Conservation (phyloP, 2,888 invertebrate species). For the Dynastes hyllus region DNA sequence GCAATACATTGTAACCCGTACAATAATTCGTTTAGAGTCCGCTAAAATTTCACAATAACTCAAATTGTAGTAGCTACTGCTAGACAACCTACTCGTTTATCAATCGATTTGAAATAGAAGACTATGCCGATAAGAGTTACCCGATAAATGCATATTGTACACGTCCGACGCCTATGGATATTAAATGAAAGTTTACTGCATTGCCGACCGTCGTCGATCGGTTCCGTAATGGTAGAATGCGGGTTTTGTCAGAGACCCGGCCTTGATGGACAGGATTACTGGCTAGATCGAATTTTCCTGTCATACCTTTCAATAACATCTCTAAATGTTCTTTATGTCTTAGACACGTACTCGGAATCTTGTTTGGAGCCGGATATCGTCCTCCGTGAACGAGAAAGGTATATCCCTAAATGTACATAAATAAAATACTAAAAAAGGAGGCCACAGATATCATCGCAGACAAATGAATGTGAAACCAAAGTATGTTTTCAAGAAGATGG, state of each 20-base stretch:
- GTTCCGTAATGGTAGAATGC: slow-evolving; percentile 65
- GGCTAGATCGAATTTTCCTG: slow-evolving; percentile 57
- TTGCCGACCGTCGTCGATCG: slow-evolving; percentile 56
- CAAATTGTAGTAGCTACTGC: no score
- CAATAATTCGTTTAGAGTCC: no score
- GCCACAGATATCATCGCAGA: no score
- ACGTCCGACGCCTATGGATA: slow-evolving; percentile 69
- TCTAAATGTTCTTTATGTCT: slow-evolving; percentile 50
- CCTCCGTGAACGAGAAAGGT: slow-evolving; percentile 24
- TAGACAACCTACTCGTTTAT: no score
- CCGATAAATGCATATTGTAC: slow-evolving; percentile 57
- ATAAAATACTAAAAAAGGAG: background rate
- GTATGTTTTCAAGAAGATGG: no score
- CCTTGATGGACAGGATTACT: slow-evolving; percentile 62
- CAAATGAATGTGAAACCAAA: no score
- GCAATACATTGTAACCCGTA: no score
- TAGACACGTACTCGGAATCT: slow-evolving; percentile 44
- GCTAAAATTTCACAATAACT: no score
- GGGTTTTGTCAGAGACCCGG: slow-evolving; percentile 65
- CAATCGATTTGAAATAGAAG: no score
- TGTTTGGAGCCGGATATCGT: slow-evolving; percentile 41
- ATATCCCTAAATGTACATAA: slow-evolving; percentile 20
- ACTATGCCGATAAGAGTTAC: background rate
- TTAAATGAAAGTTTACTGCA: slow-evolving; percentile 70
- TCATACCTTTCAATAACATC: slow-evolving; percentile 53